Evolutionary conservation across 2,888 invertebrate genomes (phyloP).

Genomic region (Platynereis dumerilii): DNA sequence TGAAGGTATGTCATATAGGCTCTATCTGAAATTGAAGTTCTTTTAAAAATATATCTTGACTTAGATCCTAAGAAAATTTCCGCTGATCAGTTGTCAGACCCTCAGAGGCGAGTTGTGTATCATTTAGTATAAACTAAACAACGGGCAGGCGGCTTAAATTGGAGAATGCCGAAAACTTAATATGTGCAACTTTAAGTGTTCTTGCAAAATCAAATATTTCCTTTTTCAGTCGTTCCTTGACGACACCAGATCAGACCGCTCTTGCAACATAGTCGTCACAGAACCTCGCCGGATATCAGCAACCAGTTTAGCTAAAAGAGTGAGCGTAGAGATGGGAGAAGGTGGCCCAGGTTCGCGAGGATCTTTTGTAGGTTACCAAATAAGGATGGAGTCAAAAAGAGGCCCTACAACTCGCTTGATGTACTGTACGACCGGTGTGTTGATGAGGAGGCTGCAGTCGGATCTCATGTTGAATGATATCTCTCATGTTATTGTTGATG

Average conservation of each 20-base stretch:
- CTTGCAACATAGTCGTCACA: constrained; percentile 54
- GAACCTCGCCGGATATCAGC: constrained; percentile 60
- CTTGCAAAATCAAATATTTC: constrained; percentile 4
- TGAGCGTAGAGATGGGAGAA: constrained; percentile 57
- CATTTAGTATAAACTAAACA: no score
- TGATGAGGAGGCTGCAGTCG: constrained; percentile 79
- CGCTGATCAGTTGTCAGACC: no score
- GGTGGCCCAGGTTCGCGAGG: constrained; percentile 35
- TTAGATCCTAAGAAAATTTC: no score
- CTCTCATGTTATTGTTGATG: constrained; percentile 58
- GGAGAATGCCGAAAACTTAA: no score
- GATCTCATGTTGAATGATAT: constrained; percentile 65
- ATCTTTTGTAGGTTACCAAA: constrained; percentile 52
- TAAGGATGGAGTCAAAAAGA: constrained; percentile 52
- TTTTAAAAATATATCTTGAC: no score
- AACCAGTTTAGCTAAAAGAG: constrained; percentile 54
- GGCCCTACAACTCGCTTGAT: constrained; percentile 58
- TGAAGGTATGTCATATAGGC: no score
- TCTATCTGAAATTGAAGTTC: no score
- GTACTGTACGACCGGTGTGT: constrained; percentile 89
- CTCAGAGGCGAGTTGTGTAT: no score
- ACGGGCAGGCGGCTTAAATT: no score
- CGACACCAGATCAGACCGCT: constrained; percentile 24
- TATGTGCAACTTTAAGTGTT: no score
- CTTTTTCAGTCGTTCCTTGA: neutral